Conservation (phyloP, 2,888 invertebrate genomes). For the Scaeva pyrastri region DNA sequence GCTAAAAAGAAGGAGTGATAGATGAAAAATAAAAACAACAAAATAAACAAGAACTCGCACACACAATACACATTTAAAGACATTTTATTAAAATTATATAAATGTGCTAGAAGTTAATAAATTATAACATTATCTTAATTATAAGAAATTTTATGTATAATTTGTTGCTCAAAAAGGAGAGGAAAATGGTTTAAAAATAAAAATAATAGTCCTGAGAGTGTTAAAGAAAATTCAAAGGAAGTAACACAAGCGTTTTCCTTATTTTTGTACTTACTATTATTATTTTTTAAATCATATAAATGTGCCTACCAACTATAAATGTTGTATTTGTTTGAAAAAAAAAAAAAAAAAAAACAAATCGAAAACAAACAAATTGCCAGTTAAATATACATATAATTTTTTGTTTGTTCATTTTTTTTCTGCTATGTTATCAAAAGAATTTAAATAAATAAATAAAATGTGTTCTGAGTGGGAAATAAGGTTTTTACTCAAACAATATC, state of each 20-base stretch:
- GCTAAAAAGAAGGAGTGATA: slow-evolving; percentile 48
- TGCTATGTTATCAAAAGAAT: slow-evolving; percentile 64
- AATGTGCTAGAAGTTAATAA: slow-evolving; percentile 68
- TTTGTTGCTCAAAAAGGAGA: slow-evolving; percentile 47
- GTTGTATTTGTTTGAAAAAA: slow-evolving; percentile 57
- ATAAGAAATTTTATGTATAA: slow-evolving; percentile 49
- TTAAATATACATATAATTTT: slow-evolving; percentile 49
- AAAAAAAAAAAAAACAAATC: slow-evolving; percentile 1
- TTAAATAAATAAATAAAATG: slow-evolving; percentile 72
- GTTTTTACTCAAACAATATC: background rate
- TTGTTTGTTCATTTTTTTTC: slow-evolving; percentile 35
- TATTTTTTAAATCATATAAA: slow-evolving; percentile 53
- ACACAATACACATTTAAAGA: slow-evolving; percentile 67
- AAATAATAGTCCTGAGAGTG: slow-evolving; percentile 51
- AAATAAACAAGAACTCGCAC: slow-evolving; percentile 62
- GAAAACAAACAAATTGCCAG: slow-evolving; percentile 54
- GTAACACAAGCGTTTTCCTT: slow-evolving; percentile 54
- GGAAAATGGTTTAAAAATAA: background rate
- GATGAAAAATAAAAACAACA: slow-evolving; percentile 10
- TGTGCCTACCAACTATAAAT: slow-evolving; percentile 70
- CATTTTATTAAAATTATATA: slow-evolving; percentile 65
- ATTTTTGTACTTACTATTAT: slow-evolving; percentile 66
- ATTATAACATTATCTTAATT: slow-evolving; percentile 55
- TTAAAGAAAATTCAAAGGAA: slow-evolving; percentile 40
- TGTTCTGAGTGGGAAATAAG: slow-evolving; percentile 69